phyloP scores from a whole-genome alignment of 2,888 invertebrate genomes.

The Dolomedes plantarius region DNA sequence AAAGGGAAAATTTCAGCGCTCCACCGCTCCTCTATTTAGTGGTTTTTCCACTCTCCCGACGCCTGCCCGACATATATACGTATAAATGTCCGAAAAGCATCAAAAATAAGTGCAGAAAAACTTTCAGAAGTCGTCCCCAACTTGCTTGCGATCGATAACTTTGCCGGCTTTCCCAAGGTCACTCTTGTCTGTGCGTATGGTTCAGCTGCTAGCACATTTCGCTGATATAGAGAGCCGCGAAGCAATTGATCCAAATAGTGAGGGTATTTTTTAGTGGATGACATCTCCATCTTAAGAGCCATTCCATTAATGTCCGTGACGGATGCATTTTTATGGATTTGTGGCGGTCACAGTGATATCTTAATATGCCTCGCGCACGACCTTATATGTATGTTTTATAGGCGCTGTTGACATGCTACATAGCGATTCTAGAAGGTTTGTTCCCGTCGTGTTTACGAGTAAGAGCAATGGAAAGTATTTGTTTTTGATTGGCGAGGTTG shows the following conservation, averaged over 20 bases:
- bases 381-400: no score
- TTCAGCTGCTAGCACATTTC: no score
- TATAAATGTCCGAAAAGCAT: constrained; percentile 1
- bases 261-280: not conserved
- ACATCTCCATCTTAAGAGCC: not conserved
- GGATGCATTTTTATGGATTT: not conserved
- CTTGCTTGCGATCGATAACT: constrained; percentile 20
- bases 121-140: not conserved
- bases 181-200: no score
- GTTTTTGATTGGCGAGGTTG: no score
- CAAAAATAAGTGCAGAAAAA: not conserved
- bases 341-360: not conserved
- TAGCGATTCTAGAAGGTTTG: no score
- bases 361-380: no score
- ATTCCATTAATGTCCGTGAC: not conserved
- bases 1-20: not conserved
- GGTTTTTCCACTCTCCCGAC: constrained; percentile 11
- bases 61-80: not conserved
- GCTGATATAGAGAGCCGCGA: not conserved
- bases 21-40: not conserved
- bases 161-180: constrained; percentile 16
- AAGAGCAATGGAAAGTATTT: no score
- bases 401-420: no score
- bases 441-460: no score
- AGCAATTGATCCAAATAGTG: not conserved